These are phyloP conservation scores for Miniopterus natalensis DNA, from an alignment of 2,113 vertebrate species.

Conservation along the genomic window DNA sequence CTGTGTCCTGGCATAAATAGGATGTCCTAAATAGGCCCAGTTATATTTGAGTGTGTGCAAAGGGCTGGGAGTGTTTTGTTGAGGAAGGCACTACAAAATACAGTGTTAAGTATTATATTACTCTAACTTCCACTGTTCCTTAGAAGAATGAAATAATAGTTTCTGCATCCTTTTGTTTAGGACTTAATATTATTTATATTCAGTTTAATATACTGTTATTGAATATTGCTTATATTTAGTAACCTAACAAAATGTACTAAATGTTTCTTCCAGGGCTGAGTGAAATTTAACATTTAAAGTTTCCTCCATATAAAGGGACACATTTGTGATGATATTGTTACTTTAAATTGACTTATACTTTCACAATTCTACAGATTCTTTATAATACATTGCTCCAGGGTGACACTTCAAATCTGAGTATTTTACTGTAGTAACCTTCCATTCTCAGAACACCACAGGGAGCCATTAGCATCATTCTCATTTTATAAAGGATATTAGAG, in stretches of 20 bases:
- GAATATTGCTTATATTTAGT: neutral
- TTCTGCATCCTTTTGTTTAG: neutral
- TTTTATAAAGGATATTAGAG: slow-evolving; percentile 55
- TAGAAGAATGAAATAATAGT: neutral
- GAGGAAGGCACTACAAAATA: neutral
- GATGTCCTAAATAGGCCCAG: neutral
- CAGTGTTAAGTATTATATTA: neutral
- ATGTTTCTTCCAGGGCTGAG: neutral
- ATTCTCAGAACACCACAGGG: neutral
- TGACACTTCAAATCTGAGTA: slow-evolving; percentile 52
- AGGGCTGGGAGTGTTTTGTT: neutral
- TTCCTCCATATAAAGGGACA: neutral
- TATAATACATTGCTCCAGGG: neutral
- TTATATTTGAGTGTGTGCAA: neutral
- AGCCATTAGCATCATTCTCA: slow-evolving; percentile 29
- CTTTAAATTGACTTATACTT: neutral
- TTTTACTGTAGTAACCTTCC: slow-evolving; percentile 27
- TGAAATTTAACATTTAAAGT: neutral
- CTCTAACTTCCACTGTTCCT: neutral
- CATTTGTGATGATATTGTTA: neutral
- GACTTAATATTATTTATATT: neutral
- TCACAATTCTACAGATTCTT: slow-evolving; percentile 26
- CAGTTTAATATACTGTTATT: neutral
- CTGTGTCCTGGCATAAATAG: neutral
- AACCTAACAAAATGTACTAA: neutral